Percentiles rank a stretch among this genome's conserved stretches.
Conservation (phyloP, 2,797 vertebrate genomes). For the Myioborus melanocephalus region DNA sequence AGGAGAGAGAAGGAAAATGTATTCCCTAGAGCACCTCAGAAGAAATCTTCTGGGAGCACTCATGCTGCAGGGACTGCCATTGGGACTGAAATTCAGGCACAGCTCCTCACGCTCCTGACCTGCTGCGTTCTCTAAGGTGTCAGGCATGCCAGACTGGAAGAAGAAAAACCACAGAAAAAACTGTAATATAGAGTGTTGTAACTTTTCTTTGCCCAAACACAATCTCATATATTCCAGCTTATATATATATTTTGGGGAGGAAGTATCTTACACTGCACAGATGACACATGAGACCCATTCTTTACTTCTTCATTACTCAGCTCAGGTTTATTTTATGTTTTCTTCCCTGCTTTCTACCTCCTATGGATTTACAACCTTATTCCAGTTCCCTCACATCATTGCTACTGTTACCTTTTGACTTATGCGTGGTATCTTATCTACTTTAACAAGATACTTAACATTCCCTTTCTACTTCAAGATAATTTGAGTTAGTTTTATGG, state of each 20-base stretch:
- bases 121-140: neutral
- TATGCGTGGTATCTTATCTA: neutral
- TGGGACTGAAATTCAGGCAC: neutral
- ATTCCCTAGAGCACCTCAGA: neutral
- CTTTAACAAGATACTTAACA: neutral
- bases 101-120: neutral
- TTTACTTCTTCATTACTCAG: neutral
- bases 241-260: neutral
- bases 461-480: neutral
- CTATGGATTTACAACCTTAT: neutral
- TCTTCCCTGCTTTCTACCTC: neutral
- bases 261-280: neutral
- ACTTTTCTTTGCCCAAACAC: neutral
- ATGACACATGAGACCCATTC: neutral
- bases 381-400: neutral
- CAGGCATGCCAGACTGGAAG: neutral
- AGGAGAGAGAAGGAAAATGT: neutral
- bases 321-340: neutral
- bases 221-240: neutral
- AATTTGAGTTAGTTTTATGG: neutral
- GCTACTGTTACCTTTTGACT: neutral
- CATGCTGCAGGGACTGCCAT: rapidly evolving
- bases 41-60: neutral
- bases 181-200: neutral
- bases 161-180: neutral